phyloP scores from a whole-genome alignment of 2,113 vertebrate species.

The Osmerus mordax region DNA sequence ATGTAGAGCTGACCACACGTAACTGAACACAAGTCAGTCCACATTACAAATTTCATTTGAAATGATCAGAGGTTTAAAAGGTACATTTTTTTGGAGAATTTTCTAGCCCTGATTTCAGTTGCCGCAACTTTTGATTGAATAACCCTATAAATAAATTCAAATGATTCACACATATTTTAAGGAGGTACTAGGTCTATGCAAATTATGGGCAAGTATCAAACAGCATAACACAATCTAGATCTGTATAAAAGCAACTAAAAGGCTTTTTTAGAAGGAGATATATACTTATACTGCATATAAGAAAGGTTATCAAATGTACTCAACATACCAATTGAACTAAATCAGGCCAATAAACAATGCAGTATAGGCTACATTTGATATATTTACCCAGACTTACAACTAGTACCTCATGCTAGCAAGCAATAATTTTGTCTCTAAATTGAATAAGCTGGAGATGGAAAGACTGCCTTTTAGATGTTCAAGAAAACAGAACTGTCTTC shows the following conservation, averaged over 20 bases:
- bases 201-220: conserved; percentile 28
- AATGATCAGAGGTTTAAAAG: conserved; percentile 42
- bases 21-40: conserved; percentile 35
- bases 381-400: conserved; percentile 32
- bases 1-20: conserved; percentile 21
- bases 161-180: conserved; percentile 10
- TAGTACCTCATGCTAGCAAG: conserved; percentile 15
- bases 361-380: conserved; percentile 22
- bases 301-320: too few species aligned
- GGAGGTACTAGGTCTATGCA: conserved; percentile 1
- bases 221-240: background rate
- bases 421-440: conserved; percentile 43
- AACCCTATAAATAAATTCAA: conserved; percentile 25
- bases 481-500: background rate
- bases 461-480: conserved; percentile 17
- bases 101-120: conserved; percentile 47
- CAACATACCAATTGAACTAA: too few species aligned
- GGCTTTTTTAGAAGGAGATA: too few species aligned
- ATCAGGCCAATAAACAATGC: background rate
- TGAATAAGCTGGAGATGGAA: conserved; percentile 29
- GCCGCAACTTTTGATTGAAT: conserved; percentile 41
- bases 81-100: conserved; percentile 9
- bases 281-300: too few species aligned
- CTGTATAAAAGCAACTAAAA: too few species aligned
- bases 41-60: conserved; percentile 44